phyloP scores from a whole-genome alignment of 2,797 vertebrate species.

The Platyrinchus mystaceus region DNA sequence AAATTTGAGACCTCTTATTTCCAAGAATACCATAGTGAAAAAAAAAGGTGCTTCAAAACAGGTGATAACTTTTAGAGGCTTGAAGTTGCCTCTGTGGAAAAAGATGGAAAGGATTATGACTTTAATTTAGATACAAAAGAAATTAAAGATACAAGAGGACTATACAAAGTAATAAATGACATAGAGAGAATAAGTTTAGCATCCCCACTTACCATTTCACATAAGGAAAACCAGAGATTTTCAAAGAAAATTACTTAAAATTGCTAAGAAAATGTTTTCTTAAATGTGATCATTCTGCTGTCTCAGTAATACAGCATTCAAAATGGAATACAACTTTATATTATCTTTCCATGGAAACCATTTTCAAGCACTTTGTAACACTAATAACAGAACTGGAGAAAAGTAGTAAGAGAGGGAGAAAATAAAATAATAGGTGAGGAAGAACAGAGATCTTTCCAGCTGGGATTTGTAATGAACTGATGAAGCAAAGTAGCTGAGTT shows the following conservation, averaged over 20 bases:
- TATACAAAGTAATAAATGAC: neutral
- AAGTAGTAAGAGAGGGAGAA: neutral
- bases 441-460: neutral
- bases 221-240: neutral
- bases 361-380: neutral
- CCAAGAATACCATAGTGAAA: neutral
- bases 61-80: neutral
- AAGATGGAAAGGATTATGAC: neutral
- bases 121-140: neutral
- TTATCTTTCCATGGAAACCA: neutral
- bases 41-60: neutral
- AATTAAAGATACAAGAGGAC: neutral
- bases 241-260: neutral
- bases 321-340: neutral
- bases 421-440: neutral
- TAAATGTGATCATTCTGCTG: neutral
- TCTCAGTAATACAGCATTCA: neutral
- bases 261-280: neutral
- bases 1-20: neutral
- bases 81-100: neutral
- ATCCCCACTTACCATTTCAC: neutral
- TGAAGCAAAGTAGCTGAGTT: neutral
- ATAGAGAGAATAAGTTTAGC: neutral
- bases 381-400: neutral
- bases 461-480: neutral